These are phyloP conservation scores for Tenthredo amoena DNA, from an alignment of 2,888 invertebrate species.

Conservation along the genomic window DNA sequence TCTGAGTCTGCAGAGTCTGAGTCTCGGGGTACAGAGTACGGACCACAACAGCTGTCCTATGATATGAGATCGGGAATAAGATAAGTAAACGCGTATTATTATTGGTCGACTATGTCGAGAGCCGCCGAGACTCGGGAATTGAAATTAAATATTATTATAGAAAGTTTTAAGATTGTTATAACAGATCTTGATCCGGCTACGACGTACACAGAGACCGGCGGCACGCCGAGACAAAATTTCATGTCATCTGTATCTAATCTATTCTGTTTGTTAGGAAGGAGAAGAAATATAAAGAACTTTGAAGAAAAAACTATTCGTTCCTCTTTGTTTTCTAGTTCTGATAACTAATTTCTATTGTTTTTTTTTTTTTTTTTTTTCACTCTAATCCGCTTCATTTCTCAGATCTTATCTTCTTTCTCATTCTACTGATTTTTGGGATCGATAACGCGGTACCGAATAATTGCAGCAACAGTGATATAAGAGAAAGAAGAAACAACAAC, in stretches of 20 bases:
- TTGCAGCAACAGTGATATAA: too few species aligned
- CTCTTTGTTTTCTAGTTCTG: too few species aligned
- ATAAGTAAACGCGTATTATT: slow-evolving; percentile 34
- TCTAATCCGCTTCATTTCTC: too few species aligned
- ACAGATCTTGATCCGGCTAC: background rate
- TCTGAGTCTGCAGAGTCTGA: background rate
- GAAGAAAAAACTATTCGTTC: too few species aligned
- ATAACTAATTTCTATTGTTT: too few species aligned
- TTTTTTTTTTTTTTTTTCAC: too few species aligned
- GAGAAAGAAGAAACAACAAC: too few species aligned
- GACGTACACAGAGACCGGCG: background rate
- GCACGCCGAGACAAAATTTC: background rate
- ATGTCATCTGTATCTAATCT: background rate
- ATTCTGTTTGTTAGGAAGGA: too few species aligned
- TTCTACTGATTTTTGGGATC: too few species aligned
- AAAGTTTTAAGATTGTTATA: slow-evolving; percentile 27
- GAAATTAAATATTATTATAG: slow-evolving; percentile 29
- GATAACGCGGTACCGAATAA: too few species aligned
- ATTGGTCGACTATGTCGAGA: slow-evolving; percentile 12
- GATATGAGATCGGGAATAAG: slow-evolving; percentile 11
- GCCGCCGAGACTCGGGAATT: slow-evolving; percentile 1
- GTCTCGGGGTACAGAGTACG: slow-evolving; percentile 2
- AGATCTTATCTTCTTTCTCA: too few species aligned
- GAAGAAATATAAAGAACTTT: too few species aligned
- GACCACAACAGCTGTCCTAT: slow-evolving; percentile 36